Evolutionary conservation across 64 coral and sea anemone genomes (phyloP), one percentile per base, ranked within the genome.

Genomic region (Pocillopora damicornis): DNA sequence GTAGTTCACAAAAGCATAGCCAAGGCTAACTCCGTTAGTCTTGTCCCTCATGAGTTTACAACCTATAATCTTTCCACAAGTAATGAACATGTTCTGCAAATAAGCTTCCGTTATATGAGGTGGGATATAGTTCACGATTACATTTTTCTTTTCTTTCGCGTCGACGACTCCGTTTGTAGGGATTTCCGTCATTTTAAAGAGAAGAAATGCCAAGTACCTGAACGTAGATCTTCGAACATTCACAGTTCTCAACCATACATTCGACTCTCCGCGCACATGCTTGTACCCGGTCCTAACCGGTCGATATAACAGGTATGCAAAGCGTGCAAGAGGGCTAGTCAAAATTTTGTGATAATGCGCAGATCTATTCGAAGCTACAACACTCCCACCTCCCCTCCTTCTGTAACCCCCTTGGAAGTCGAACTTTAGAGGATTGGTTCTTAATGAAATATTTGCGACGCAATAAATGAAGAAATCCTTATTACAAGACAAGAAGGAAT

Each of bases 1-100:
- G 74, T 84, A 99, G 88, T 99, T 99, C 15, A 99, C 97, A 60
- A 99, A 99, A 59, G 97, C 97, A 88, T 99, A 99, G 58, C 97
- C 97, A 37, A 99, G 86, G 89, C 97, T 99, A 20, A 91, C 87
- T 66, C 93, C 93, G 35, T 65, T 90, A 11, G 74, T 85, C 76
- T 93, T 94, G 79, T 99, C 93, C 60, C 97, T 88, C 68, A 99
- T 94, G 4, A 99, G 91, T 73, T 95, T 95, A 78, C 93, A 92
- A 60, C 88, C 89, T 15, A 88, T 86, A 7, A 96, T 79, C 76
- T 56, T 82, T 15, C 94, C 94, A 69, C 79, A 87, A 62, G 81
- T 45, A 45, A 81, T 45, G 88, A 96, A 96, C 74, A 96, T 93
- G 79, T 90, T 75, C 74, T 80, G 92, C 77, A 96, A 86, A 22